A percentile compares a stretch with the other conserved stretches of the same genome.
phyloP scores from a whole-genome alignment of 2,888 invertebrate genomes.

The Aproaerema taeniolella region DNA sequence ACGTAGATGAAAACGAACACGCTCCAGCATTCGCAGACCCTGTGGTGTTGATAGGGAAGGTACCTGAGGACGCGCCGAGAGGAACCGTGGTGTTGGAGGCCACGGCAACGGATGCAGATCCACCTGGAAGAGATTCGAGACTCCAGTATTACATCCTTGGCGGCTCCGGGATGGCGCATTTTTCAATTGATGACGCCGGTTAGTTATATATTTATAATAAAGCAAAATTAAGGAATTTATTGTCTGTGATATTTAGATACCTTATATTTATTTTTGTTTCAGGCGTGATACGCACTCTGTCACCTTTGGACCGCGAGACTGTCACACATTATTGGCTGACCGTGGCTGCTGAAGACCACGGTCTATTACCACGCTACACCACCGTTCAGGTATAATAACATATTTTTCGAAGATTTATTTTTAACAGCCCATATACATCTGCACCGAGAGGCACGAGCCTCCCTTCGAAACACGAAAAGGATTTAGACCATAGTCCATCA shows the following conservation, averaged over 20 bases:
- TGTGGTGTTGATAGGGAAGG: conserved; percentile 81
- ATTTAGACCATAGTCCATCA: too few species aligned
- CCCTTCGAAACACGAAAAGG: too few species aligned
- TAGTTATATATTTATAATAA: conserved; percentile 23
- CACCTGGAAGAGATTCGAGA: conserved; percentile 87
- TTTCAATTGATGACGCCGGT: conserved; percentile 94
- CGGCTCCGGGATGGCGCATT: conserved; percentile 94
- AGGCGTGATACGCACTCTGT: conserved; percentile 90
- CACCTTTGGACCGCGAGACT: conserved; percentile 92
- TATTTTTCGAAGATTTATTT: too few species aligned
- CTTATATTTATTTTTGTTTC: background rate
- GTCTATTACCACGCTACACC: conserved; percentile 89
- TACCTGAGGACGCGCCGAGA: conserved; percentile 88
- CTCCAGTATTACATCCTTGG: conserved; percentile 91
- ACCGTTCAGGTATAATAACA: conserved; percentile 92
- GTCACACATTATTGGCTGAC: conserved; percentile 95
- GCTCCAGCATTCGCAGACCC: conserved; percentile 90
- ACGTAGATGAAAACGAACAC: conserved; percentile 95
- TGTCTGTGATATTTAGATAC: background rate
- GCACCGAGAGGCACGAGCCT: too few species aligned
- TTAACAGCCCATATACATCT: too few species aligned
- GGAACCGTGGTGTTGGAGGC: conserved; percentile 87
- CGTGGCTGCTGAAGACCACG: conserved; percentile 94
- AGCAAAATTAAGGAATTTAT: background rate
- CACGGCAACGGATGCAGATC: conserved; percentile 87